phyloP scores from a whole-genome alignment of 1,140 invertebrate species.

The Drosophila elegans region DNA sequence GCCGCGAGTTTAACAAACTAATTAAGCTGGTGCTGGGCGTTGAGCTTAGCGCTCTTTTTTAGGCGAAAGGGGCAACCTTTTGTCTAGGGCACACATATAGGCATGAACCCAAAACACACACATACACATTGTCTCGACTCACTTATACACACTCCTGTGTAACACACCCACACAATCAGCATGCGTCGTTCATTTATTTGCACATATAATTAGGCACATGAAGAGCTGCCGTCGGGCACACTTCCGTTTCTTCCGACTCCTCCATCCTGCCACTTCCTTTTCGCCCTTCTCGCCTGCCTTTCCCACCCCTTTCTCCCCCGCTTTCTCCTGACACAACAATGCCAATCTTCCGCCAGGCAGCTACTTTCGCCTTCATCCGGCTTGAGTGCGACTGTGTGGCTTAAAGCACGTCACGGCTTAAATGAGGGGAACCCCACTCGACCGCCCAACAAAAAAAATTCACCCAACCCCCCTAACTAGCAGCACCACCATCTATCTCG shows the following conservation, averaged over 20 bases:
- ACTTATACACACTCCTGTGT: constrained; percentile 5
- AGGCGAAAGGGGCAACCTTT: constrained; percentile 37
- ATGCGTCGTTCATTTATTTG: constrained; percentile 81
- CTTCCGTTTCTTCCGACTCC: constrained; percentile 46
- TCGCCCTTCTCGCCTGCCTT: neutral
- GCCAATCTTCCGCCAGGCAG: constrained; percentile 22
- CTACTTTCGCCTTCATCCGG: constrained; percentile 33
- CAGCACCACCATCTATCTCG: neutral
- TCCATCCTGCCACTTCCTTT: constrained; percentile 6
- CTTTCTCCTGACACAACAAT: constrained; percentile 26
- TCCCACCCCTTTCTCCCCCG: neutral
- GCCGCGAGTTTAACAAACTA: constrained; percentile 69
- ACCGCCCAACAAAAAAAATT: neutral
- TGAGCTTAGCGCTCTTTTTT: constrained; percentile 49
- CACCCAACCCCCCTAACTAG: neutral
- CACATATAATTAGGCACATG: constrained; percentile 80
- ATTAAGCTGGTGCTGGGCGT: constrained; percentile 60
- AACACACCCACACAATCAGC: constrained; percentile 66
- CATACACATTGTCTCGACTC: constrained; percentile 9
- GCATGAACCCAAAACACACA: constrained; percentile 17
- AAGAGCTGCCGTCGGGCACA: constrained; percentile 64
- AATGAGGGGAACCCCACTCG: constrained; percentile 15
- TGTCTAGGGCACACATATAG: constrained; percentile 28
- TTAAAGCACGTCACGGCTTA: constrained; percentile 49
- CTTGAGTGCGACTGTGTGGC: constrained; percentile 34